phyloP scores from a whole-genome alignment of 2,113 vertebrate species.

The Pseudonaja textilis region DNA sequence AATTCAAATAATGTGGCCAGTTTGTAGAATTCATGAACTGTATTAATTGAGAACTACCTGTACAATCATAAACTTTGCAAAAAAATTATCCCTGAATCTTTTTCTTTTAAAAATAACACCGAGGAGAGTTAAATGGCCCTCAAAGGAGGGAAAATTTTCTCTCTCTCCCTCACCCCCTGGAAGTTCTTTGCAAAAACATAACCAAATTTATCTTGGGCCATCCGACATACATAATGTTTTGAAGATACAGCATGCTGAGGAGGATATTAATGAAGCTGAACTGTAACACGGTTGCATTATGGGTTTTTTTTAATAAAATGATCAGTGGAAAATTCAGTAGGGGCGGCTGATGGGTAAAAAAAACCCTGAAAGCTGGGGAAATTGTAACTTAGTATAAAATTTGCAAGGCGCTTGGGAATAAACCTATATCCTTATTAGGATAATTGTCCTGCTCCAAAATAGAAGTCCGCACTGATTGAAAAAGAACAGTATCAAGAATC shows the following conservation, averaged over 20 bases:
- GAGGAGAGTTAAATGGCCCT: not conserved
- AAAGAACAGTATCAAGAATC: not conserved
- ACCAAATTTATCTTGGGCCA: not conserved
- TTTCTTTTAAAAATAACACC: not conserved
- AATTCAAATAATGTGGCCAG: not conserved
- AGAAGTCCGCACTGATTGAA: not conserved
- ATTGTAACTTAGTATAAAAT: not conserved
- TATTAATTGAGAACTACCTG: not conserved
- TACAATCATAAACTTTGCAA: not conserved
- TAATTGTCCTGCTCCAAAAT: not conserved
- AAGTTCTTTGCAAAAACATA: not conserved
- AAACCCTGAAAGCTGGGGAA: not conserved
- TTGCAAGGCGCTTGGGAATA: not conserved
- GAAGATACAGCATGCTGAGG: not conserved
- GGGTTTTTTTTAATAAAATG: not conserved
- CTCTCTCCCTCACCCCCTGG: not conserved
- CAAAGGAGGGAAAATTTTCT: no score
- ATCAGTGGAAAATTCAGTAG: not conserved
- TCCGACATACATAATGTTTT: not conserved
- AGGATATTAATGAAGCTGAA: not conserved
- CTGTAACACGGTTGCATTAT: rapidly evolving
- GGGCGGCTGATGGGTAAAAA: not conserved
- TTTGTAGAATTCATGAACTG: not conserved
- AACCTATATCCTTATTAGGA: not conserved
- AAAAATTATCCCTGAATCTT: not conserved